Evolutionary conservation across 1,140 invertebrate genomes (phyloP).

Genomic region (Periplaneta americana): DNA sequence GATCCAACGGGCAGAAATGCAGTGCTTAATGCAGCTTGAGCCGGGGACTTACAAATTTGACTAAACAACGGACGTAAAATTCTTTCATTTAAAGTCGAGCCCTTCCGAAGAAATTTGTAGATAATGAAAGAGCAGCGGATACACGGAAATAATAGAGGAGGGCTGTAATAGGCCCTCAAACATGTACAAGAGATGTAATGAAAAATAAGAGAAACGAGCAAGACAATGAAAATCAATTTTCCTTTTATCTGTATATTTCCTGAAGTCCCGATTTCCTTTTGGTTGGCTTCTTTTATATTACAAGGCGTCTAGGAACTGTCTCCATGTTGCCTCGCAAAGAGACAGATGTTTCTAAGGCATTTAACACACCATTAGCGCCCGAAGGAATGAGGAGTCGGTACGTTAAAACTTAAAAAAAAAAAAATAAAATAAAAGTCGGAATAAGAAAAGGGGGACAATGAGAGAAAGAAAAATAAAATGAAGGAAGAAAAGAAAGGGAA

Average conservation of each 20-base stretch:
- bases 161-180: neutral
- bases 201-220: neutral
- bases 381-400: neutral
- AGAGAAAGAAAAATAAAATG: slow-evolving; percentile 8
- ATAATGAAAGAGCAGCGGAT: neutral
- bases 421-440: neutral
- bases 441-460: slow-evolving; percentile 3
- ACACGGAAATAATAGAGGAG: neutral
- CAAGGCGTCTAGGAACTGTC: neutral
- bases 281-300: neutral
- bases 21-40: neutral
- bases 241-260: neutral
- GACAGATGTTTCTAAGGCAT: slow-evolving; percentile 11
- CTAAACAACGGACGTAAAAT: neutral
- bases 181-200: neutral
- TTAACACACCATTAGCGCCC: slow-evolving; percentile 12
- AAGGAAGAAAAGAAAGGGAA: slow-evolving; percentile 2
- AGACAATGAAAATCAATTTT: neutral
- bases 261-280: neutral
- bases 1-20: too few relatives aligned
- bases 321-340: neutral
- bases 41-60: neutral
- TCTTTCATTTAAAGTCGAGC: neutral
- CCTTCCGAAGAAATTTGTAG: neutral
- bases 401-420: slow-evolving; percentile 8